Evolutionary conservation across 2,888 invertebrate genomes (phyloP).

Genomic region (Epicampocera succincta): DNA sequence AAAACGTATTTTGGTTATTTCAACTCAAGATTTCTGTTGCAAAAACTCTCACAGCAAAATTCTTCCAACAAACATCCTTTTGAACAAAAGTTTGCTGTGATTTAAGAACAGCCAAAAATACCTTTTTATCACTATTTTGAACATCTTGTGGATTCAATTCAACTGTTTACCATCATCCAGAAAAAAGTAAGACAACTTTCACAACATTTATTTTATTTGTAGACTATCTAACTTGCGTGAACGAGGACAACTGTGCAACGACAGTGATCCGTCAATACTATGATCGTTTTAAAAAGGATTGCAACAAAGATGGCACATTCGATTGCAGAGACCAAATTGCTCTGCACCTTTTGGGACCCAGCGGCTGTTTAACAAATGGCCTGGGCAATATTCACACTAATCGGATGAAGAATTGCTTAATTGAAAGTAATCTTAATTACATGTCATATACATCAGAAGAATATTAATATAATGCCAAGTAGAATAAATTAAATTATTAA

Average conservation of each 20-base stretch:
- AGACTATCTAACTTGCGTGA: slow-evolving; percentile 76
- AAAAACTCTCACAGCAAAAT: too few species aligned
- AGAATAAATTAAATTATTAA: background rate
- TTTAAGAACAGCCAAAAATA: too few species aligned
- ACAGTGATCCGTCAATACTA: slow-evolving; percentile 73
- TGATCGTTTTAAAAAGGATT: slow-evolving; percentile 72
- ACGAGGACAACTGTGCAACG: slow-evolving; percentile 72
- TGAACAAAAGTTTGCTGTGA: too few species aligned
- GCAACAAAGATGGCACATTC: slow-evolving; percentile 76
- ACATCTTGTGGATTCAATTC: too few species aligned
- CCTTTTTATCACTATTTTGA: too few species aligned
- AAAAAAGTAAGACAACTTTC: too few species aligned
- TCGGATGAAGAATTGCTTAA: slow-evolving; percentile 56
- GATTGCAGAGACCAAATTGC: slow-evolving; percentile 76
- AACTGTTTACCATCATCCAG: too few species aligned
- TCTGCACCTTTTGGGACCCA: slow-evolving; percentile 76
- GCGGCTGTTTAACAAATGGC: slow-evolving; percentile 71
- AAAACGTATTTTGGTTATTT: too few species aligned
- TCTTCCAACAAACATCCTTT: too few species aligned
- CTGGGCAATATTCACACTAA: slow-evolving; percentile 32
- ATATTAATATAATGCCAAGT: background rate
- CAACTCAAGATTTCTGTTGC: too few species aligned
- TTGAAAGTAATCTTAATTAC: slow-evolving; percentile 33
- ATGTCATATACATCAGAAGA: slow-evolving; percentile 14
- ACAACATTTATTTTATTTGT: slow-evolving; percentile 33